Evolutionary conservation across 1,140 invertebrate species (phyloP).

Genomic region (Pseudachorutes palmiensis): DNA sequence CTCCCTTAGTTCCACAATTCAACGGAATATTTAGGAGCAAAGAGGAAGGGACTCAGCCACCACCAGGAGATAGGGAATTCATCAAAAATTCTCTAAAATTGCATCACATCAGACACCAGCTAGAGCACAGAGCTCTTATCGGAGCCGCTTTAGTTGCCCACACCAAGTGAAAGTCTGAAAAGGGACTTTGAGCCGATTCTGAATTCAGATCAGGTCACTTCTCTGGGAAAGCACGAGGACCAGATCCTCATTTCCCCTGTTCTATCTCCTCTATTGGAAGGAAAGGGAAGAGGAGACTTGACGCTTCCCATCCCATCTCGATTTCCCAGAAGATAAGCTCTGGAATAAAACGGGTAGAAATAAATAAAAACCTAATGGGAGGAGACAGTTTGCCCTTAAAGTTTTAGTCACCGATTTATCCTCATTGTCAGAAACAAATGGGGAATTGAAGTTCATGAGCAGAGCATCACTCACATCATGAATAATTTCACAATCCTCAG

Average conservation of each 20-base stretch:
- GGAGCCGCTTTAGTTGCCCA: background rate
- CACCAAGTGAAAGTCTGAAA: background rate
- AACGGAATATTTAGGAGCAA: too few relatives aligned
- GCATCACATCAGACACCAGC: background rate
- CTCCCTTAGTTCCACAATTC: too few relatives aligned
- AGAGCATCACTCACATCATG: too few relatives aligned
- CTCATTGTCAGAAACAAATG: too few relatives aligned
- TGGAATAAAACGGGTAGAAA: background rate
- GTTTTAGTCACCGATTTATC: too few relatives aligned
- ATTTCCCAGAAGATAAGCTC: background rate
- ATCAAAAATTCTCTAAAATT: constrained; percentile 14
- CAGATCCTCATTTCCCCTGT: constrained; percentile 10
- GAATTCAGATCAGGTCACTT: constrained; percentile 12
- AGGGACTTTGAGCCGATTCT: too few relatives aligned
- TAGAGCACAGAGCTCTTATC: background rate
- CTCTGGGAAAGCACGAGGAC: too few relatives aligned
- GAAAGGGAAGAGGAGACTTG: too few relatives aligned
- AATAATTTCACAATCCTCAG: too few relatives aligned
- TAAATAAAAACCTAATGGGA: background rate
- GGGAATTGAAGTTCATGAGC: too few relatives aligned
- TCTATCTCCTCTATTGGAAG: background rate
- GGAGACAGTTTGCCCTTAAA: constrained; percentile 4
- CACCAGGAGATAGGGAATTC: background rate
- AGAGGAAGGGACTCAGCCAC: too few relatives aligned
- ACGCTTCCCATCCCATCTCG: background rate